Conservation (phyloP, 2,888 invertebrate species). For the Horisme vitalbata region DNA sequence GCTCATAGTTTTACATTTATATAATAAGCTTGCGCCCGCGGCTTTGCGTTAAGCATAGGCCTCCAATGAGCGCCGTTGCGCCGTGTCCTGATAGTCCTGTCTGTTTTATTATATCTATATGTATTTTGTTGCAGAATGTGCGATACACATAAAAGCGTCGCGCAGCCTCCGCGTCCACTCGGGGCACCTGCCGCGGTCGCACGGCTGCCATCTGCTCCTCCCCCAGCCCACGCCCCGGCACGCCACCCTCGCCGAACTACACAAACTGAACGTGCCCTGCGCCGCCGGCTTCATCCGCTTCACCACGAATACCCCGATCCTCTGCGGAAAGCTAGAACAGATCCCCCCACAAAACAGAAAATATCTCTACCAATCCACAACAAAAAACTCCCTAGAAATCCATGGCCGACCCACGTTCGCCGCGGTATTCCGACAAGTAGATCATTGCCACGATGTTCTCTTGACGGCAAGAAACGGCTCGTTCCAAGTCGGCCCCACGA, state of each 20-base stretch:
- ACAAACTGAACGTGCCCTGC: constrained; percentile 88
- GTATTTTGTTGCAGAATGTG: constrained; percentile 82
- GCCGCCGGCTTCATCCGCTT: constrained; percentile 83
- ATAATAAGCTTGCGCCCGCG: too few relatives aligned
- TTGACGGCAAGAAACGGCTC: constrained; percentile 85
- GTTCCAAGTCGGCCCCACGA: constrained; percentile 84
- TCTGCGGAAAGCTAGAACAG: constrained; percentile 89
- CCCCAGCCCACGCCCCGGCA: constrained; percentile 66
- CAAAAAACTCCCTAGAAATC: constrained; percentile 81
- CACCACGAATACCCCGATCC: constrained; percentile 70
- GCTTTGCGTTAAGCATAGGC: too few relatives aligned
- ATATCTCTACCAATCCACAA: constrained; percentile 79
- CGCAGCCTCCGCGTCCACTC: constrained; percentile 72
- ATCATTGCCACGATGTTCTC: constrained; percentile 88
- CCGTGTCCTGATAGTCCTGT: too few relatives aligned
- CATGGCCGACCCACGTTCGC: constrained; percentile 86
- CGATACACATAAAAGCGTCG: constrained; percentile 68
- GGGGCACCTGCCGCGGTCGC: constrained; percentile 75
- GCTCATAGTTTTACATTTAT: not conserved
- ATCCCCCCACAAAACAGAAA: constrained; percentile 82
- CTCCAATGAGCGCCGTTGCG: too few relatives aligned
- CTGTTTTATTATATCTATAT: not conserved
- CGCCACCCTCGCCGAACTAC: constrained; percentile 86
- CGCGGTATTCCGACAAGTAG: constrained; percentile 86
- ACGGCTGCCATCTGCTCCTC: constrained; percentile 82